phyloP scores from a whole-genome alignment of 2,113 vertebrate genomes.

The Tetraodon nigroviridis region DNA sequence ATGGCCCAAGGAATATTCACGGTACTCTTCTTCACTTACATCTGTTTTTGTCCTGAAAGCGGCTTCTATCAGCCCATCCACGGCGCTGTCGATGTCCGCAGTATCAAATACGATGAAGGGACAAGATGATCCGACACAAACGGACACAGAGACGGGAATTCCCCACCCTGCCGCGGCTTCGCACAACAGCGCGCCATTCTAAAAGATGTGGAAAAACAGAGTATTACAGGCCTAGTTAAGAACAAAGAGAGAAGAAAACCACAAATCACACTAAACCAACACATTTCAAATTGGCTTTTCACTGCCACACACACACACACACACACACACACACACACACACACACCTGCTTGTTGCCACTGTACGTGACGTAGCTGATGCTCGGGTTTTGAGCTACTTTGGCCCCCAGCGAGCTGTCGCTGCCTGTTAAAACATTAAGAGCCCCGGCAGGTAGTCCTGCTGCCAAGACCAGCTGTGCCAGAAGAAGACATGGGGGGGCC shows the following conservation, averaged over 20 bases:
- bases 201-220: neutral
- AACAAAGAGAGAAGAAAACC: neutral
- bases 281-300: neutral
- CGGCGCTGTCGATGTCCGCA: constrained; percentile 75
- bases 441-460: constrained; percentile 71
- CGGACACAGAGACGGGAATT: constrained; percentile 55
- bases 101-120: constrained; percentile 76
- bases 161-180: constrained; percentile 56
- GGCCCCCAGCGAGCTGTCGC: constrained; percentile 45
- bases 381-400: constrained; percentile 52
- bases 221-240: neutral
- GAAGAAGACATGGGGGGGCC: constrained; percentile 59
- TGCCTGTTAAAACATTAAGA: constrained; percentile 70
- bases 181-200: constrained; percentile 55
- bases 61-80: constrained; percentile 67
- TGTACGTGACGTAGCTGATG: constrained; percentile 62
- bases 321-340: too few species aligned
- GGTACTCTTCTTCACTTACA: constrained; percentile 39
- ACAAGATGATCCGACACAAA: constrained; percentile 56
- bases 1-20: neutral
- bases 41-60: constrained; percentile 71
- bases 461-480: constrained; percentile 66
- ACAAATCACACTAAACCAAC: too few species aligned
- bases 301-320: constrained; percentile 29
- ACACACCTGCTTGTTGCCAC: constrained; percentile 68